Evolutionary conservation across 1,140 invertebrate species (phyloP).

Genomic region (Coelopa frigida): DNA sequence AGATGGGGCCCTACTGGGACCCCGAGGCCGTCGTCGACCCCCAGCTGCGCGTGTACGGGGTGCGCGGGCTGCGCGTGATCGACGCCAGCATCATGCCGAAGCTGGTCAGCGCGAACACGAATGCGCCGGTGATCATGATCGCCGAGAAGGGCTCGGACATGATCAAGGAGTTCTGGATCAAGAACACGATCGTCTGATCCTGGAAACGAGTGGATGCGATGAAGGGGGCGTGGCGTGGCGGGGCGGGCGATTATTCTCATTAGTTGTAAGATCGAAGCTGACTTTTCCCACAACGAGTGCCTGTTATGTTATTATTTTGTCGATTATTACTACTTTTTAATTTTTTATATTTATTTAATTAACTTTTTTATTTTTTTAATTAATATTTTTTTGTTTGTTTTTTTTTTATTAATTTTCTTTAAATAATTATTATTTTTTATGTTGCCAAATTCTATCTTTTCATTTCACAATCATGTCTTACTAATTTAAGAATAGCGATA

Average conservation of each 20-base stretch:
- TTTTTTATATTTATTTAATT: constrained; percentile 4
- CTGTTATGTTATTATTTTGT: constrained; percentile 1
- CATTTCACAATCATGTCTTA: too few relatives aligned
- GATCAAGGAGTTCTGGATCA: constrained; percentile 73
- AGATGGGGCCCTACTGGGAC: constrained; percentile 86
- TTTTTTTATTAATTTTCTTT: too few relatives aligned
- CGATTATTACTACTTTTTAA: not conserved
- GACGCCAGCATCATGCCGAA: constrained; percentile 80
- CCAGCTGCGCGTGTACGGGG: constrained; percentile 69
- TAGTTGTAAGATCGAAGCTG: too few relatives aligned
- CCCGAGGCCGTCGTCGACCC: constrained; percentile 80
- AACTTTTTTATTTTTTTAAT: constrained; percentile 3
- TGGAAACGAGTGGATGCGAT: not conserved
- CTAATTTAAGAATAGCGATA: too few relatives aligned
- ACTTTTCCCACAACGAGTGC: not conserved
- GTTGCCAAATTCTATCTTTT: too few relatives aligned
- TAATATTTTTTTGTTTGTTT: not conserved
- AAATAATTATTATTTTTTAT: too few relatives aligned
- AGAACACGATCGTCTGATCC: constrained; percentile 36
- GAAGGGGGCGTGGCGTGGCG: not conserved
- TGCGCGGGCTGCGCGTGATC: constrained; percentile 71
- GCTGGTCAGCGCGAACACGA: constrained; percentile 75
- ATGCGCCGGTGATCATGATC: constrained; percentile 78
- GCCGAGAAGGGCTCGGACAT: constrained; percentile 76
- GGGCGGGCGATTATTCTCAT: not conserved